Evolutionary conservation across 92 coral and sea anemone genomes (phyloP).

Genomic region (Isaurus tuberculatus): DNA sequence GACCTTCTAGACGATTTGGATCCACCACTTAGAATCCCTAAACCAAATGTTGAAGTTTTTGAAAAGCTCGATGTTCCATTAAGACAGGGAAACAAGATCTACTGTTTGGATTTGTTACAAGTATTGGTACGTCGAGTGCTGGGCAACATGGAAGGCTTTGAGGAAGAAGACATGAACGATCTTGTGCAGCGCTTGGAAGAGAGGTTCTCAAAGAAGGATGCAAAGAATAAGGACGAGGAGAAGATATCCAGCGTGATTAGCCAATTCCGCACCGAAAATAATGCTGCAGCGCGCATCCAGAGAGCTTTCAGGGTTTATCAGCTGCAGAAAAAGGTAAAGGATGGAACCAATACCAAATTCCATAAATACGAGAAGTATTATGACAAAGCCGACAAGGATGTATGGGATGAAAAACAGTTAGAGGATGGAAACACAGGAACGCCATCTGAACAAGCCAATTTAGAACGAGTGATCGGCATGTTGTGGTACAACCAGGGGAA

Average conservation of each 20-base stretch:
- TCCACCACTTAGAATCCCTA: slow-evolving; percentile 91
- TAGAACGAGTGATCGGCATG: slow-evolving; percentile 84
- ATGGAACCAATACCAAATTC: slow-evolving; percentile 71
- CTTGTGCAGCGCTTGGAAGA: slow-evolving; percentile 80
- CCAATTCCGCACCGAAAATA: slow-evolving; percentile 61
- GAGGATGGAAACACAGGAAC: slow-evolving; percentile 56
- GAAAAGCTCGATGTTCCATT: slow-evolving; percentile 83
- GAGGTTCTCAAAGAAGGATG: slow-evolving; percentile 69
- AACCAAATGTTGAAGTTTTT: slow-evolving; percentile 85
- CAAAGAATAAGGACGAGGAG: slow-evolving; percentile 61
- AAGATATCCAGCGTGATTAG: slow-evolving; percentile 70
- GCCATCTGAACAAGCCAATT: slow-evolving; percentile 51
- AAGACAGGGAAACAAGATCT: slow-evolving; percentile 77
- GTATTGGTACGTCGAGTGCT: slow-evolving; percentile 82
- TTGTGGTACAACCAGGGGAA: slow-evolving; percentile 87
- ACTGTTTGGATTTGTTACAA: slow-evolving; percentile 92
- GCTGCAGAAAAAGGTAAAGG: slow-evolving; percentile 64
- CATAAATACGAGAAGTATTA: slow-evolving; percentile 72
- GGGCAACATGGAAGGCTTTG: slow-evolving; percentile 90
- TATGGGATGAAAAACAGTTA: slow-evolving; percentile 83
- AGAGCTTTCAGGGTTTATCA: slow-evolving; percentile 82
- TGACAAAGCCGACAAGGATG: slow-evolving; percentile 75
- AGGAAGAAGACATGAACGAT: slow-evolving; percentile 79
- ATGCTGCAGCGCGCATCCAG: slow-evolving; percentile 82
- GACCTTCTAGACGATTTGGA: slow-evolving; percentile 94